A percentile compares a stretch with the other conserved stretches of the same genome.
Conservation (phyloP, 2,888 invertebrate genomes). For the Hipparchia sbordonii region DNA sequence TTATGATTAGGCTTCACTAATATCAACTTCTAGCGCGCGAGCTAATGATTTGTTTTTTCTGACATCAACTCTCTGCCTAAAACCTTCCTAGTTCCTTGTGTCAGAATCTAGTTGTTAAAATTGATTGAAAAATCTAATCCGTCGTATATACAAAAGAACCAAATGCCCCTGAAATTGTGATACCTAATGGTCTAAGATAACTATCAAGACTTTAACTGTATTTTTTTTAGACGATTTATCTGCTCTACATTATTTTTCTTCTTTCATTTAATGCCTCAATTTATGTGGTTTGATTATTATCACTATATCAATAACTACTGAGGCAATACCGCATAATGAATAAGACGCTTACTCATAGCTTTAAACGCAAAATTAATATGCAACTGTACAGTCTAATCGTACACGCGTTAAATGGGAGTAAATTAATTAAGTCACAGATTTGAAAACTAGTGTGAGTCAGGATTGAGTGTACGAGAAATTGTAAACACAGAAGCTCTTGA, state of each 20-base stretch:
- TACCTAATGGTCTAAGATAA: not conserved
- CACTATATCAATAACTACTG: slow-evolving; percentile 12
- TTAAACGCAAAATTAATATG: slow-evolving; percentile 56
- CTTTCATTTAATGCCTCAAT: not conserved
- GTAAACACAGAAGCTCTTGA: slow-evolving; percentile 18
- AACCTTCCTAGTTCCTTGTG: not conserved
- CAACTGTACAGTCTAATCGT: slow-evolving; percentile 52
- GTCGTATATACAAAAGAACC: not conserved
- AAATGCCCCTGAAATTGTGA: not conserved
- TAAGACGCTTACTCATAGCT: slow-evolving; percentile 55
- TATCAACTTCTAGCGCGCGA: no score
- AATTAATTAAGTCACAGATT: slow-evolving; percentile 49
- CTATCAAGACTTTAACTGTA: not conserved
- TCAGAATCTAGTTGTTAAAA: not conserved
- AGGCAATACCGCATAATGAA: slow-evolving; percentile 40
- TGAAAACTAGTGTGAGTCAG: slow-evolving; percentile 40
- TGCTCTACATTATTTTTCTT: not conserved
- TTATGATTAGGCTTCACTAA: no score
- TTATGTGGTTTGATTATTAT: not conserved
- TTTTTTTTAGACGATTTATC: not conserved
- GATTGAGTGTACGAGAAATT: slow-evolving; percentile 25
- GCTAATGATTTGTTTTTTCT: no score
- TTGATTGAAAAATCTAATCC: no score
- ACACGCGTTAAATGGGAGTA: slow-evolving; percentile 50
- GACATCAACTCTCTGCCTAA: no score